A percentile compares a stretch with the other conserved stretches of the same genome.
Evolutionary conservation across 2,797 vertebrate species (phyloP).

Genomic region (Sebastes ruberrimus): DNA sequence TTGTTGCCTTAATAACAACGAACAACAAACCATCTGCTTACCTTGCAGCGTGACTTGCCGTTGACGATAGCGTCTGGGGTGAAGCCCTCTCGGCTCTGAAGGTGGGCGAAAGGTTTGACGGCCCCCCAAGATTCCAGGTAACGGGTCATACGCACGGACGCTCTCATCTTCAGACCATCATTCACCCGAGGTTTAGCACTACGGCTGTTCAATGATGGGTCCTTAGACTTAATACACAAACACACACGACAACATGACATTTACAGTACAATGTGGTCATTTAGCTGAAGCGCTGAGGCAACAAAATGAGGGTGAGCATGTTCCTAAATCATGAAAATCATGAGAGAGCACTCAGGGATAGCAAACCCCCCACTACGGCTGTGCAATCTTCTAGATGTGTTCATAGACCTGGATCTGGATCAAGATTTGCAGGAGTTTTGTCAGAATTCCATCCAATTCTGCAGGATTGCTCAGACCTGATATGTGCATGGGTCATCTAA

Average conservation of each 20-base stretch:
- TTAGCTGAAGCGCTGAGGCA: background rate
- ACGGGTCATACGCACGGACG: slow-evolving; percentile 95
- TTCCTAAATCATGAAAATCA: background rate
- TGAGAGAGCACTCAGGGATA: background rate
- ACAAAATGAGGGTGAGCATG: background rate
- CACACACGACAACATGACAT: background rate
- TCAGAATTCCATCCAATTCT: background rate
- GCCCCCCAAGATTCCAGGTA: slow-evolving; percentile 99
- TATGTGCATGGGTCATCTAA: background rate
- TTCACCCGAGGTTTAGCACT: slow-evolving; percentile 86
- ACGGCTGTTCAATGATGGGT: slow-evolving; percentile 78
- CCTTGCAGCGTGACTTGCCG: slow-evolving; percentile 85
- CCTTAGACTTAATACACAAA: slow-evolving; percentile 84
- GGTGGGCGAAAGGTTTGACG: slow-evolving; percentile 94
- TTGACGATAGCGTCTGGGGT: slow-evolving; percentile 83
- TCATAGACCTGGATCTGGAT: background rate
- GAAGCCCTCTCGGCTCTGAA: slow-evolving; percentile 90
- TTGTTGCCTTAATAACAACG: background rate
- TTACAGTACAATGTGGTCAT: background rate
- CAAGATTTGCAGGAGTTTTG: background rate
- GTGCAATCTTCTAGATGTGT: background rate
- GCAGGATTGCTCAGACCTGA: background rate
- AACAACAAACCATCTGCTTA: slow-evolving; percentile 45
- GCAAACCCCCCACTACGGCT: background rate
- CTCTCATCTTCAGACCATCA: slow-evolving; percentile 93